Evolutionary conservation across 2,888 invertebrate genomes (phyloP).

Genomic region (Catocala fraxini): DNA sequence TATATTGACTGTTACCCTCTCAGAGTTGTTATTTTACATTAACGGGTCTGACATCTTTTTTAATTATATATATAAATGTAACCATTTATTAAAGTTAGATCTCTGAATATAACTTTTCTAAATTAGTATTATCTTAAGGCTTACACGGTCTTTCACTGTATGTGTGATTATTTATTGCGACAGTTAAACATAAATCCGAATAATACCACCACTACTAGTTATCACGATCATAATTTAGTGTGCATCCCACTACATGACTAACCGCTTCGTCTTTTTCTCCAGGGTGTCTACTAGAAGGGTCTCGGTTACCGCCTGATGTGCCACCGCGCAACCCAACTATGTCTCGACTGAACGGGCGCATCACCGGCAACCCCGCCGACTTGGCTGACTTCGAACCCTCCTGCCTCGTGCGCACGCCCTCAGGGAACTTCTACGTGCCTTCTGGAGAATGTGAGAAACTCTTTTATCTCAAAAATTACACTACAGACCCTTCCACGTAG

Average conservation of each 20-base stretch:
- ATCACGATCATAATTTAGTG: background rate
- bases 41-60: no score
- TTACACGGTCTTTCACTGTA: no score
- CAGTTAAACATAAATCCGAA: background rate
- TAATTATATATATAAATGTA: no score
- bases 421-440: slow-evolving; percentile 97
- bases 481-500: no score
- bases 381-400: slow-evolving; percentile 95
- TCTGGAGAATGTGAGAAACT: slow-evolving; percentile 87
- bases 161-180: no score
- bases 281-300: slow-evolving; percentile 96
- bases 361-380: slow-evolving; percentile 93
- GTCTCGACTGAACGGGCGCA: slow-evolving; percentile 96
- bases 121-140: no score
- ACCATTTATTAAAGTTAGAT: no score
- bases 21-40: no score
- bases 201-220: background rate
- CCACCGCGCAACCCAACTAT: slow-evolving; percentile 95
- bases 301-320: slow-evolving; percentile 95
- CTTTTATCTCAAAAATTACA: slow-evolving; percentile 25
- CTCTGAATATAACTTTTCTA: no score
- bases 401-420: slow-evolving; percentile 96
- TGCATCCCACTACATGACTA: background rate
- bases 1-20: no score
- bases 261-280: slow-evolving; percentile 39